Evolutionary conservation across 2,113 vertebrate genomes (phyloP), one percentile per base, ranked within the genome.

Genomic region (Plecturocebus donacophilus): DNA sequence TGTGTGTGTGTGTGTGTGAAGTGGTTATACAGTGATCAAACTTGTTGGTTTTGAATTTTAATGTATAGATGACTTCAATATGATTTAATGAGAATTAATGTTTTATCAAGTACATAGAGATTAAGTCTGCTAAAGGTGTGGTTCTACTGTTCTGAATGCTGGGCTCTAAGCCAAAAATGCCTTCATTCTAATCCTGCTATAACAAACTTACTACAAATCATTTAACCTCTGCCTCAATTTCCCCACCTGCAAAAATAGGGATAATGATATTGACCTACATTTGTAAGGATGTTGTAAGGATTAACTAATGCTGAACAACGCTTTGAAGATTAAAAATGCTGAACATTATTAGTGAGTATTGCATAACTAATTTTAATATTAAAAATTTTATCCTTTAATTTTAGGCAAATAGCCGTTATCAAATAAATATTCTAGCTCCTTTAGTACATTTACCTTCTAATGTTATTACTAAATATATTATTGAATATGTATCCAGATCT

Each of bases 201-300:
- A 87, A 95, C 77, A 97, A 97, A 97, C 85, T 88, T 83, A 90
- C 42, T 38, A 80, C 52, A 82, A 90, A 97, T 94, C 76, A 91
- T 95, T 97, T 95, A 94, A 68, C 52, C 27, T 94, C 92, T 97
- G 90, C 96, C 96, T 98, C 96, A 92, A 97, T 87, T 96, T 97
- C 95, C 81, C 91, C 61, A 95, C 84, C 49, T 88, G 61, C 40
- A 96, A 92, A 93, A 96, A 80, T 14, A 90, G 42, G 49, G 87
- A 94, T 97, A 96, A 97, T 93, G 81, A 95, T 89, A 96, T 20
- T 97, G 94, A 97, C 94, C 95, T 95, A 96, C 75, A 97, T 97
- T 91, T 97, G 54, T 90, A 96, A 95, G 10, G 86, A 42, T 87
- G 56, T 21, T 92, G 70, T 91, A 95, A 97, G 66, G 87, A 96